Conservation (phyloP, 2,888 invertebrate species). For the Cerceris ruficornis region DNA sequence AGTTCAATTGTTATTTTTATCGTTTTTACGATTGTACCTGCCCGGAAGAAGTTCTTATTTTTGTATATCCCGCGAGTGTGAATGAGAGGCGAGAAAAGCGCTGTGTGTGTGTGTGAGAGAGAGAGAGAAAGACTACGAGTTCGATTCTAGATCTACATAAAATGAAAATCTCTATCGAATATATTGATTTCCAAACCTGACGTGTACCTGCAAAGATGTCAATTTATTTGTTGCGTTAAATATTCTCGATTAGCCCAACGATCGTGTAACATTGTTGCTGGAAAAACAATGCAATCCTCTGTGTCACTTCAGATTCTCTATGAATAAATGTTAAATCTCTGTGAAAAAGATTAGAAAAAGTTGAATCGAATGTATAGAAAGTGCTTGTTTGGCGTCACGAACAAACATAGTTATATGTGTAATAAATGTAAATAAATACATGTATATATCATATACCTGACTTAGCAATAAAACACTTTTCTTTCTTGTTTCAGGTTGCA, state of each 20-base stretch:
- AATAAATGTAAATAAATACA: conserved; percentile 24
- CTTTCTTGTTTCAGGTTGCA: conserved; percentile 52
- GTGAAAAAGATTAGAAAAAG: background rate
- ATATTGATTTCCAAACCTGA: conserved; percentile 6
- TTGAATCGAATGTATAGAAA: background rate
- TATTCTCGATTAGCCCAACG: too few relatives aligned
- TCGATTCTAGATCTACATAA: background rate
- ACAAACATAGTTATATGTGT: background rate
- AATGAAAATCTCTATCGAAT: background rate
- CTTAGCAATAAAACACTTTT: conserved; percentile 43
- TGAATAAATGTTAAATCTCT: conserved; percentile 11
- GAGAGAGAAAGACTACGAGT: too few relatives aligned
- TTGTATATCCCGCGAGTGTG: background rate
- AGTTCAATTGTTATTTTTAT: conserved; percentile 3
- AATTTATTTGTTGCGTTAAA: background rate
- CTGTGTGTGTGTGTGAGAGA: background rate
- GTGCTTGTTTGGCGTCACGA: background rate
- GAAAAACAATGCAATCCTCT: background rate
- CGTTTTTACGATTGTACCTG: background rate
- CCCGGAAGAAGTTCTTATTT: background rate
- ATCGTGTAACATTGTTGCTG: background rate
- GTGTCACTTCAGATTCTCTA: conserved; percentile 4
- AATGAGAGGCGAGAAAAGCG: background rate
- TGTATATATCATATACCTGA: conserved; percentile 17
- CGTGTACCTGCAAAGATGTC: conserved; percentile 3